Evolutionary conservation across 2,888 invertebrate genomes (phyloP), one percentile per base, ranked within the genome.

Genomic region (Temnothorax ravouxi): DNA sequence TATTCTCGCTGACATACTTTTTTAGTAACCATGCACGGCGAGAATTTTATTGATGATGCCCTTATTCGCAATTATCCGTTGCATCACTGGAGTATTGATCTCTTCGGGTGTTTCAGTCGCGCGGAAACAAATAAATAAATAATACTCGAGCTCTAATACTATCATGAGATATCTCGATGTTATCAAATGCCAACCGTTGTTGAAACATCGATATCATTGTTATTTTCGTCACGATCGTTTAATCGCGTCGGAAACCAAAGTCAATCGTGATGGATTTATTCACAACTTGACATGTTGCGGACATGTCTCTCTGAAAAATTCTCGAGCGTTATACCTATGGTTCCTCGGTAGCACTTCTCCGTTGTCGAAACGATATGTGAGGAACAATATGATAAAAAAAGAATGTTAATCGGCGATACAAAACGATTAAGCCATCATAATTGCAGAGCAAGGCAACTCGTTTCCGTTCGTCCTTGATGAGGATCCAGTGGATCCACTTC

Each of bases 371-470:
- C 38, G 50, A 21, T 44, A 21, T 44, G 15, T 21, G 21, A 41
- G 38, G 13, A 54, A 54, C 21, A 38, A 25, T 54, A 15, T 21
- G 29, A 25, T 54, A 44, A 77, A 54, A 54, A 66, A 50, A 21
- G 25, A 64, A 50, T 64, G 29, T n/a, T 66, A 77, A 77, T 66
- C 41, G 13, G 25, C 2, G 47, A 34, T 62, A 66, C 59, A 82
- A 88, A 82, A 87, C 74, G 69, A 88, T 83, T 84, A 79, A 87
- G 85, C 88, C 88, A 91, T 88, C 87, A 85, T 91, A 91, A 91
- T 90, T 91, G 90, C 88, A 66, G 85, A 82, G 88, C 84, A 64
- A 79, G 71, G 76, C 59, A 76, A 86, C 82, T 71, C 50, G 88
- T 77, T 83, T 56, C 83, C 74, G 77, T 86, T 67, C 84, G 87